Conservation (phyloP, 2,797 vertebrate species). For the Orientallactaga sibirica region DNA sequence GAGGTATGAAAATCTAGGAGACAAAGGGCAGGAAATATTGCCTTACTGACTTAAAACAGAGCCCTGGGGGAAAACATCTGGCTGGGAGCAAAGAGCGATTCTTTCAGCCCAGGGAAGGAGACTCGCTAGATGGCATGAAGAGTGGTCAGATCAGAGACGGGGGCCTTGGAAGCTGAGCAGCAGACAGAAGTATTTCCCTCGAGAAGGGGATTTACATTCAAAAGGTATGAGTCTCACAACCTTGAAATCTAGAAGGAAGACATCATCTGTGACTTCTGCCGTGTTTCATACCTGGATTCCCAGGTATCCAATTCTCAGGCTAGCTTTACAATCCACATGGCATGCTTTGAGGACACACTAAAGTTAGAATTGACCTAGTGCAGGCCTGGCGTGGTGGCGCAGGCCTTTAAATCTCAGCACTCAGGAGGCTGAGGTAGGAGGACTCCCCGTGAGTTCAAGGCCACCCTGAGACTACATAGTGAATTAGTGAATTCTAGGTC, state of each 20-base stretch:
- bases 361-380: not conserved
- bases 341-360: not conserved
- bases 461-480: too few species aligned
- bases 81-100: constrained; percentile 72
- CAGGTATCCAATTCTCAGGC: not conserved
- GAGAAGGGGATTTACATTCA: constrained; percentile 26
- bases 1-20: constrained; percentile 36
- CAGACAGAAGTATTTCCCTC: not conserved
- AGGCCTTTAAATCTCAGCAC: too few species aligned
- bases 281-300: not conserved
- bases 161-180: not conserved
- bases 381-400: too few species aligned
- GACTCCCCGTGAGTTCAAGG: too few species aligned
- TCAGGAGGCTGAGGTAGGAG: too few species aligned
- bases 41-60: constrained; percentile 74
- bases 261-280: not conserved
- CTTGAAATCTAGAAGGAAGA: not conserved
- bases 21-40: constrained; percentile 51
- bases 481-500: too few species aligned
- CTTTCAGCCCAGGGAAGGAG: constrained; percentile 58
- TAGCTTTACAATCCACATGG: not conserved
- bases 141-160: constrained; percentile 15
- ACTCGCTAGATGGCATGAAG: constrained; percentile 24
- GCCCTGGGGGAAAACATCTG: constrained; percentile 83
- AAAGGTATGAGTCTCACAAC: not conserved